Percentiles rank a stretch among this genome's conserved stretches.
These are phyloP conservation scores for Nesogale talazaci DNA, from an alignment of 2,113 vertebrate genomes.

Conservation along the genomic window DNA sequence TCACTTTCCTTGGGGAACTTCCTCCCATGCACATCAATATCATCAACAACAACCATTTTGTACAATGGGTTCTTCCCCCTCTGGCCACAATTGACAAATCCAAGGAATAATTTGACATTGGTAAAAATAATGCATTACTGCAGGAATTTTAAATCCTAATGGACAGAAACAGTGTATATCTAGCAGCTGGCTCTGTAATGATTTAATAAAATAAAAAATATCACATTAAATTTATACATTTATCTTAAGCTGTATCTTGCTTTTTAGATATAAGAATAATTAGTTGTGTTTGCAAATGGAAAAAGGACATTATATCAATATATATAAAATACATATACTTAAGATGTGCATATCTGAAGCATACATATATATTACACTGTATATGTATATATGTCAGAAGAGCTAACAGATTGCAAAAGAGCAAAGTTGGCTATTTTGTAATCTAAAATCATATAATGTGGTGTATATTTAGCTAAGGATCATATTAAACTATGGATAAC, in stretches of 20 bases:
- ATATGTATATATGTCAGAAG: not conserved
- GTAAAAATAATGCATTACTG: not conserved
- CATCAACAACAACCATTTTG: not conserved
- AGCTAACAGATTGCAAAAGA: conserved; percentile 68
- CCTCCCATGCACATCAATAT: not conserved
- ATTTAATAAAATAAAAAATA: conserved; percentile 6
- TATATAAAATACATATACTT: not conserved
- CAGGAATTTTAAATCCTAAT: conserved; percentile 32
- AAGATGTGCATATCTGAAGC: too few relatives aligned
- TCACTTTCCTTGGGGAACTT: not conserved
- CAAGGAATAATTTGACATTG: not conserved
- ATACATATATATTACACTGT: too few relatives aligned
- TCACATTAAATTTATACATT: conserved; percentile 38
- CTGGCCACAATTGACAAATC: not conserved
- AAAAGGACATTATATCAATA: conserved; percentile 1
- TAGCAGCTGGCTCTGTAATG: not conserved
- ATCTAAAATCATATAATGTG: not conserved
- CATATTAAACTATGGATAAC: too few relatives aligned
- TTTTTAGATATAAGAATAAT: conserved; percentile 18
- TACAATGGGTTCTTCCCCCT: not conserved
- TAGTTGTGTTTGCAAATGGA: not conserved
- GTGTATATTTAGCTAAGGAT: not conserved
- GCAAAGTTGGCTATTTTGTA: conserved; percentile 61
- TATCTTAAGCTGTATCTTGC: conserved; percentile 54
- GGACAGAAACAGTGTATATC: not conserved